These are phyloP conservation scores for Buteo buteo DNA, from an alignment of 2,113 vertebrate genomes.

Conservation along the genomic window DNA sequence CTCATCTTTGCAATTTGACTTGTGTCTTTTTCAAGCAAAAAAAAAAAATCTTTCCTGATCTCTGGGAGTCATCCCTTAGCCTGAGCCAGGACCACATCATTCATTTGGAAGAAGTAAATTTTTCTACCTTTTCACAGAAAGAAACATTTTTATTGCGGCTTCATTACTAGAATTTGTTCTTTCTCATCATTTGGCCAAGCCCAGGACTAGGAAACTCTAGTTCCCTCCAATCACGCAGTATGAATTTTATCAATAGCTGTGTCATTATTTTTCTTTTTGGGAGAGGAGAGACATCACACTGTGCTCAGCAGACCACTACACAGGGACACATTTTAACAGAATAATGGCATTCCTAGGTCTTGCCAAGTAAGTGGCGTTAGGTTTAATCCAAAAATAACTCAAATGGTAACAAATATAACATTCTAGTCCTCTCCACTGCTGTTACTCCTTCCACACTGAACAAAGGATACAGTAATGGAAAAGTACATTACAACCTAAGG, in stretches of 20 bases:
- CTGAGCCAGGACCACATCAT: not conserved
- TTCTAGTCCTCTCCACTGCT: not conserved
- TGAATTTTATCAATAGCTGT: not conserved
- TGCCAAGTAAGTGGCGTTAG: not conserved
- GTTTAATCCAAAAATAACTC: constrained; percentile 10
- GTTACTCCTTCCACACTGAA: not conserved
- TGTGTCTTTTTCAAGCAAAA: not conserved
- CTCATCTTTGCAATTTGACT: not conserved
- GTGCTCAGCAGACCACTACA: not conserved
- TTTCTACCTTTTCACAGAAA: not conserved
- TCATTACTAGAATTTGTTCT: not conserved
- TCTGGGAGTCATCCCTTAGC: not conserved
- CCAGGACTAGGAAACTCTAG: not conserved
- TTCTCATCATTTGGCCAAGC: not conserved
- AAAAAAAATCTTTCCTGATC: not conserved
- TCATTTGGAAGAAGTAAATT: not conserved
- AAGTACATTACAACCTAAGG: not conserved
- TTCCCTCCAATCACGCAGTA: not conserved
- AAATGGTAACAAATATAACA: not conserved
- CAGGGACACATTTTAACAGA: not conserved
- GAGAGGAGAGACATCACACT: not conserved
- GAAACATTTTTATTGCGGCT: not conserved
- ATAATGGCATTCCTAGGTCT: not conserved
- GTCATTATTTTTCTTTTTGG: not conserved
- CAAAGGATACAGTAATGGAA: not conserved